Evolutionary conservation across 2,888 invertebrate species (phyloP).

Genomic region (Platerodrilus igneus): DNA sequence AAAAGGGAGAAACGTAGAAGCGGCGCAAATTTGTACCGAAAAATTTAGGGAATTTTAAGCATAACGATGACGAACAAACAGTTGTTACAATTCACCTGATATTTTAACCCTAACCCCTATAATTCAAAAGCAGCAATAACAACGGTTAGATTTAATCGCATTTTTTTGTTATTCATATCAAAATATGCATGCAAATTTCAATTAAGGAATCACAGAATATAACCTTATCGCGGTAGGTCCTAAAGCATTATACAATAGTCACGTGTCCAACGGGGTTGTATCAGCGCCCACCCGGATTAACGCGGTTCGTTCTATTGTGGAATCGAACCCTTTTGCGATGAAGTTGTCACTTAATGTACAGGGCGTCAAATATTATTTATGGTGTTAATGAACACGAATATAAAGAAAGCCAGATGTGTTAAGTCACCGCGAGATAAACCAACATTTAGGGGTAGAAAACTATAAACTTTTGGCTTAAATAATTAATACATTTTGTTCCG

Average conservation of each 20-base stretch:
- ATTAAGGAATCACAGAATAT: neutral
- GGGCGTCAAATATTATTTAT: constrained; percentile 30
- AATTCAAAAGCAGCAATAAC: no score
- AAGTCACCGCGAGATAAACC: constrained; percentile 20
- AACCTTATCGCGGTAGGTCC: constrained; percentile 7
- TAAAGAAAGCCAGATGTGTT: constrained; percentile 23
- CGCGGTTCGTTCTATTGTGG: constrained; percentile 36
- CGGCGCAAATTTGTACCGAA: constrained; percentile 6
- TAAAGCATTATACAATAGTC: constrained; percentile 34
- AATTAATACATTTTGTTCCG: constrained; percentile 14
- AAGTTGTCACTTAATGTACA: constrained; percentile 38
- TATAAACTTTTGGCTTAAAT: constrained; percentile 4
- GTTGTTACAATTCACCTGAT: constrained; percentile 33
- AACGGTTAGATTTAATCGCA: constrained; percentile 31
- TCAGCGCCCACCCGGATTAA: constrained; percentile 39
- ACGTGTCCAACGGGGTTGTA: constrained; percentile 38
- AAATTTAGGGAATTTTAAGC: constrained; percentile 5
- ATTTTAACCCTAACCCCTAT: no score
- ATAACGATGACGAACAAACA: constrained; percentile 5
- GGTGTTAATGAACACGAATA: constrained; percentile 20
- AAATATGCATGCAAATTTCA: neutral
- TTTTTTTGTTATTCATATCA: constrained; percentile 1
- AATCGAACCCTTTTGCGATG: constrained; percentile 39
- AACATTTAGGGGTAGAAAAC: constrained; percentile 13
- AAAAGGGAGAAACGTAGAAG: constrained; percentile 3